phyloP scores from a whole-genome alignment of 2,888 invertebrate species.

The Xestia c-nigrum region DNA sequence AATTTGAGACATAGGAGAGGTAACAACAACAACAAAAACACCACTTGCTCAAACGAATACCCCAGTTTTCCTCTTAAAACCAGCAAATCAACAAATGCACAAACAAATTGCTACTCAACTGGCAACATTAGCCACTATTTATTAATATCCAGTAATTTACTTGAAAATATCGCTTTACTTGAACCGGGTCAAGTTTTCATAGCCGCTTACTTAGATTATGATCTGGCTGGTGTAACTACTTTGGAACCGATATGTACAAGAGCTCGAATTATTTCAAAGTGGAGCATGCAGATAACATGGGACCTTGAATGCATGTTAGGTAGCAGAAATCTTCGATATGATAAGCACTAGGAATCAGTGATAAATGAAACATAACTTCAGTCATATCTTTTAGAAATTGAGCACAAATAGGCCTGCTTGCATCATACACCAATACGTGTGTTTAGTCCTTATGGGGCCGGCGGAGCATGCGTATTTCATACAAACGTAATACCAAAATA shows the following conservation, averaged over 20 bases:
- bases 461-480: too few species aligned
- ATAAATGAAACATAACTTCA: too few species aligned
- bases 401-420: background rate
- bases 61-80: constrained; percentile 22
- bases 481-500: too few species aligned
- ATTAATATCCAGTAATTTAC: constrained; percentile 54
- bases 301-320: constrained; percentile 56
- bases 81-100: constrained; percentile 10
- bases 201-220: constrained; percentile 44
- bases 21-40: background rate
- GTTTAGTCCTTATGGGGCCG: too few species aligned
- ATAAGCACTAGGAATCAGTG: background rate
- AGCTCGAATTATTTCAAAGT: constrained; percentile 61
- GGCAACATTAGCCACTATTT: constrained; percentile 31
- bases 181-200: constrained; percentile 64
- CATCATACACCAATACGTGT: background rate
- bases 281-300: constrained; percentile 59
- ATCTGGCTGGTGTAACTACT: constrained; percentile 45
- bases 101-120: constrained; percentile 35
- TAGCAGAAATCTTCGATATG: background rate
- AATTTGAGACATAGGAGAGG: background rate
- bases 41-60: background rate
- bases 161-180: constrained; percentile 38
- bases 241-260: constrained; percentile 36
- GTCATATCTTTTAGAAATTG: too few species aligned